Evolutionary conservation across 2,797 vertebrate genomes (phyloP).

Genomic region (Betta splendens): DNA sequence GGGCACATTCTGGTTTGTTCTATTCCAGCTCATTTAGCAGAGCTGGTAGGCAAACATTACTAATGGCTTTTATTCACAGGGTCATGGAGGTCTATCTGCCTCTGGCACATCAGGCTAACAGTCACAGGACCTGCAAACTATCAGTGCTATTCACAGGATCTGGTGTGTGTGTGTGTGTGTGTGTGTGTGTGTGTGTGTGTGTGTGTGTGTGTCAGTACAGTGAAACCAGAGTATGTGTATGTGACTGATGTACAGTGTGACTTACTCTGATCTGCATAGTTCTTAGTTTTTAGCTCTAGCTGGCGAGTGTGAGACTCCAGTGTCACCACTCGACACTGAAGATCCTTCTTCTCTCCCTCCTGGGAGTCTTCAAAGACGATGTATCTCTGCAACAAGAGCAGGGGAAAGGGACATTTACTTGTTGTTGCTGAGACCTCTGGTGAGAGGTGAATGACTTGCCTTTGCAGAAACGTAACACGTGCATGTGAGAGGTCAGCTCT

Average conservation of each 20-base stretch:
- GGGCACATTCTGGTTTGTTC: not conserved
- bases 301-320: slow-evolving; percentile 94
- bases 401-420: not conserved
- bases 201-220: not conserved
- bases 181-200: slow-evolving; percentile 17
- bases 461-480: slow-evolving; percentile 5
- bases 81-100: slow-evolving; percentile 18
- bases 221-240: not conserved
- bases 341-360: slow-evolving; percentile 96
- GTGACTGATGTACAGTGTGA: slow-evolving; percentile 22
- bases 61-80: slow-evolving; percentile 29
- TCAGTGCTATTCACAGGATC: slow-evolving; percentile 26
- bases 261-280: slow-evolving; percentile 98
- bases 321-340: slow-evolving; percentile 87
- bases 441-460: not conserved
- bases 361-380: slow-evolving; percentile 95
- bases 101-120: slow-evolving; percentile 34
- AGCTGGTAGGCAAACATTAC: slow-evolving; percentile 18
- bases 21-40: slow-evolving; percentile 24
- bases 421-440: not conserved
- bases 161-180: slow-evolving; percentile 6
- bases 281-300: slow-evolving; percentile 94
- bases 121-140: slow-evolving; percentile 53
- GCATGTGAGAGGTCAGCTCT: not conserved
- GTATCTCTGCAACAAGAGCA: slow-evolving; percentile 85